Base-by-base conservation (phyloP, 2,888 invertebrate species). In the Tethea ocularis region DNA sequence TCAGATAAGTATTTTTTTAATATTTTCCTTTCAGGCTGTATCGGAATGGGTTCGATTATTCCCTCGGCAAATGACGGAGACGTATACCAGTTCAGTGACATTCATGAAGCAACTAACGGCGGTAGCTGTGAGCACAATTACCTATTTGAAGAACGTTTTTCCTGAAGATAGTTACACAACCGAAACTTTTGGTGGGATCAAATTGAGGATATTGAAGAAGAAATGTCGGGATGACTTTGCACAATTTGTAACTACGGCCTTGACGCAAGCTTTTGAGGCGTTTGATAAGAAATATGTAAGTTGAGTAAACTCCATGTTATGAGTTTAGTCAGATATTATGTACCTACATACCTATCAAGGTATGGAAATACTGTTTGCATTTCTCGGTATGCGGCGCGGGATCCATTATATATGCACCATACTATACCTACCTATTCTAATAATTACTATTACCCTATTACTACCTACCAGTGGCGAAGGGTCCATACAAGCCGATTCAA, bases 241-340 rank as follows among this genome's bases (percentile, higher is more conserved):
- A 0, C 86, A 90, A 60, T 91, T 89, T 52, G 63, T 91, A 1
- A 87, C 82, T 61, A 81, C 84, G 0, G 75, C 87, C 1, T 64
- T 92, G 11, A 73, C 64, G 7, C 83, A 87, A 60, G 86, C 90
- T n/a, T 90, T 89, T 62, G 87, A 90, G 13, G 91, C 92, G 1
- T 83, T 92, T 54, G 89, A 91, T 55, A 90, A 89, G 61, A 87
- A 87, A 88, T 91, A 88, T 68, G 91, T 91, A 70, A 84, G 88
- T 77, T 38, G 7, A n/a, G n/a, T 38, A 15, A 2, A 13, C 36
- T 36, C 13, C 2, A 36, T 15, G 36, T 36, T 15, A 15, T 15
- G 36, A 10, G 26, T 26, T n/a, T n/a, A n/a, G n/a, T 26, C 26
- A 26, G 6, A 0, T 7, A 26, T 6, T 24, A 5, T 4, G 24